These are phyloP conservation scores for Lasius platythorax DNA, from an alignment of 2,888 invertebrate genomes.

Conservation along the genomic window DNA sequence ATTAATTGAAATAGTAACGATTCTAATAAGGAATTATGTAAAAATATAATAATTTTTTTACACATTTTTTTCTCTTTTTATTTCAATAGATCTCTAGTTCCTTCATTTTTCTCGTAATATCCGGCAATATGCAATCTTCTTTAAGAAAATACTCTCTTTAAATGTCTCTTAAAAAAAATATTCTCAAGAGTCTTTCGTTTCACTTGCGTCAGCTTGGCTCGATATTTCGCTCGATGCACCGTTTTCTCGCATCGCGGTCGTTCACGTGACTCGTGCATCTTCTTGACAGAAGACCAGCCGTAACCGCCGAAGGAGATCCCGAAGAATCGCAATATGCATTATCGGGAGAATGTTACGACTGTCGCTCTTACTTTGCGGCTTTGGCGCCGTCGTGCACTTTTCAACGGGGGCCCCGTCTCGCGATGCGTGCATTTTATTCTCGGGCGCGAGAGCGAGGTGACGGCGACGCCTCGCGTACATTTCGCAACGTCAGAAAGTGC, in stretches of 20 bases:
- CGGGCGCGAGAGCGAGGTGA: not conserved
- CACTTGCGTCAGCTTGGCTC: not conserved
- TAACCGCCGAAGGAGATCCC: slow-evolving; percentile 29
- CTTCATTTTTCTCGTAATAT: not conserved
- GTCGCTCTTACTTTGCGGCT: slow-evolving; percentile 65
- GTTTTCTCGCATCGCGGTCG: slow-evolving; percentile 40
- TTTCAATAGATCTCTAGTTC: not conserved
- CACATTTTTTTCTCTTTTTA: not conserved
- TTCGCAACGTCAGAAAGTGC: slow-evolving; percentile 40
- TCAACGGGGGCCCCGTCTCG: slow-evolving; percentile 19
- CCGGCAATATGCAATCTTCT: not conserved
- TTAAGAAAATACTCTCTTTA: not conserved
- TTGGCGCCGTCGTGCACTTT: slow-evolving; percentile 34
- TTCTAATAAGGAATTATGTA: not conserved
- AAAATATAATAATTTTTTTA: not conserved
- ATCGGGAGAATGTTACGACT: slow-evolving; percentile 55
- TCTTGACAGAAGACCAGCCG: slow-evolving; percentile 36
- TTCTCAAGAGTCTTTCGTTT: slow-evolving; percentile 2
- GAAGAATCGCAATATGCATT: slow-evolving; percentile 60
- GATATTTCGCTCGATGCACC: slow-evolving; percentile 35
- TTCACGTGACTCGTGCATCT: slow-evolving; percentile 50
- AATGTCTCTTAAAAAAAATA: not conserved
- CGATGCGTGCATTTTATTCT: slow-evolving; percentile 40
- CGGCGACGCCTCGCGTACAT: slow-evolving; percentile 17
- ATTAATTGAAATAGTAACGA: not conserved